Conservation (phyloP, 2,797 vertebrate species). For the Nothura maculosa region DNA sequence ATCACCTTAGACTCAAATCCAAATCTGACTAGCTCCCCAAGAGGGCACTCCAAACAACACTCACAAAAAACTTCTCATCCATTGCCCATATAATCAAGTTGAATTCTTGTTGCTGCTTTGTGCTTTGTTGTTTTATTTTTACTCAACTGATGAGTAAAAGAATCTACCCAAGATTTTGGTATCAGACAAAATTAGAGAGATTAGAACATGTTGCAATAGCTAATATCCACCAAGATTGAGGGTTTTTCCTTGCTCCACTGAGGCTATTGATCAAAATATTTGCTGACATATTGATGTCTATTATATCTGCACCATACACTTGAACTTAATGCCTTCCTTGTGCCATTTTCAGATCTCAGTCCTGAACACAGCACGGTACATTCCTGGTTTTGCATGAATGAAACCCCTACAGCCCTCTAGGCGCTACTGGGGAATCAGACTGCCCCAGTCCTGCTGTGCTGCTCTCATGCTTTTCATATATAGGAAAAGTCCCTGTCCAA, state of each 20-base stretch:
- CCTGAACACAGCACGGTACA: neutral
- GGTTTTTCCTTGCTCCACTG: neutral
- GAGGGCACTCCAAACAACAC: neutral
- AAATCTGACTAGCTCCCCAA: neutral
- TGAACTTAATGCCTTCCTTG: neutral
- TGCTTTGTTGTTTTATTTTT: neutral
- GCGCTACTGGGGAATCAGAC: neutral
- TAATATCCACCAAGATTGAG: neutral
- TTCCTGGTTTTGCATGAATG: neutral
- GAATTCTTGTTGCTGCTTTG: neutral
- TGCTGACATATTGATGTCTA: neutral
- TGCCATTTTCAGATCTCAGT: neutral
- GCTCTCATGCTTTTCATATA: fast-evolving
- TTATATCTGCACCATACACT: neutral
- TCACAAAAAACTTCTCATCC: neutral
- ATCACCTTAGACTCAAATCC: slow-evolving; percentile 6
- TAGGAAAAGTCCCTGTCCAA: neutral
- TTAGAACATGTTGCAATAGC: neutral
- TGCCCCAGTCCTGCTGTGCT: neutral
- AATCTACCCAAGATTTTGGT: neutral
- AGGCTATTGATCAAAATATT: neutral
- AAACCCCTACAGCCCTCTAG: fast-evolving
- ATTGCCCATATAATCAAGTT: neutral
- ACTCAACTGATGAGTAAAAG: neutral
- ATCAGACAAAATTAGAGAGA: neutral